Percentiles rank a stretch among this genome's conserved stretches.
Evolutionary conservation across 2,797 vertebrate genomes (phyloP).

Genomic region (Liparis tanakae): DNA sequence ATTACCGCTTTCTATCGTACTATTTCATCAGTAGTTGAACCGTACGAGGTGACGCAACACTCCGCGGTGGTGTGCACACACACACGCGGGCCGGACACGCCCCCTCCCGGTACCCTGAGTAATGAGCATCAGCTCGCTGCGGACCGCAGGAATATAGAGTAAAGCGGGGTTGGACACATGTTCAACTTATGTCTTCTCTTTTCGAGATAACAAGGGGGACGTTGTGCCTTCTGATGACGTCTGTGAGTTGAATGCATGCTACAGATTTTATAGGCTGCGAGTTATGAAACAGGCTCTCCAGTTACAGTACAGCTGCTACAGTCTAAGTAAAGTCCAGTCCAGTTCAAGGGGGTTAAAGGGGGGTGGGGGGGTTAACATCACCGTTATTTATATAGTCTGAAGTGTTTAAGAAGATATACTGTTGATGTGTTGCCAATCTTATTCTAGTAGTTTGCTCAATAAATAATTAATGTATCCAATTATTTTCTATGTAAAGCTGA

Average conservation of each 20-base stretch:
- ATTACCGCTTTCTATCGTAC: conserved; percentile 5
- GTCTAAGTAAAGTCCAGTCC: background rate
- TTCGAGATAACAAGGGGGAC: background rate
- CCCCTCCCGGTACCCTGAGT: conserved; percentile 57
- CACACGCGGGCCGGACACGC: conserved; percentile 52
- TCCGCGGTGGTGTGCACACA: conserved; percentile 44
- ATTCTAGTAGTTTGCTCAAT: no score
- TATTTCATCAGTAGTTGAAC: conserved; percentile 74
- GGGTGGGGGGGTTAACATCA: background rate
- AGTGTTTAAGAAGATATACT: background rate
- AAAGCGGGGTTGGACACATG: background rate
- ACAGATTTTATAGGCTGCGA: background rate
- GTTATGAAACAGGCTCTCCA: conserved; percentile 37
- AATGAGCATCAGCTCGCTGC: background rate
- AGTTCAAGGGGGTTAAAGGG: conserved; percentile 11
- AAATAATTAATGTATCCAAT: no score
- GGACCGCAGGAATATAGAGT: conserved; percentile 3
- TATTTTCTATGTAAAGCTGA: background rate
- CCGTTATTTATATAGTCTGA: background rate
- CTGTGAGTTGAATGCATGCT: conserved; percentile 55
- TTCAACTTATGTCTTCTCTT: background rate
- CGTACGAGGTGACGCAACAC: conserved; percentile 77
- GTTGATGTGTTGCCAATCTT: no score
- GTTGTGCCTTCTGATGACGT: conserved; percentile 20
- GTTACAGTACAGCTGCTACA: conserved; percentile 33